Evolutionary conservation across 2,113 vertebrate species (phyloP).

Genomic region (Ctenomys sociabilis): DNA sequence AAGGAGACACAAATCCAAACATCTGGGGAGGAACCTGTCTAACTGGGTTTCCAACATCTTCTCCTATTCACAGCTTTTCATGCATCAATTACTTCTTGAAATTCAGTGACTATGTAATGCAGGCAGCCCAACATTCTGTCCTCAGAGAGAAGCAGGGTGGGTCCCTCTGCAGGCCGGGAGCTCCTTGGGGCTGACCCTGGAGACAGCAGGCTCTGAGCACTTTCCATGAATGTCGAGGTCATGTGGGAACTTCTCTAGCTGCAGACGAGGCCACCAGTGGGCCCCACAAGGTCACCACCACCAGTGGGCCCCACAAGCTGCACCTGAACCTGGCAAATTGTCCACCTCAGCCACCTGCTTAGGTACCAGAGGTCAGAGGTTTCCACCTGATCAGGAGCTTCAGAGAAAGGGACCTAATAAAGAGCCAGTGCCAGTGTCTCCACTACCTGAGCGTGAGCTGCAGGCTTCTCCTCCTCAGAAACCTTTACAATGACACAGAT

Average conservation of each 20-base stretch:
- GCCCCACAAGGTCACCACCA: too few relatives aligned
- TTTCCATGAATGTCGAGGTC: accelerated
- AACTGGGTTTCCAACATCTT: not conserved
- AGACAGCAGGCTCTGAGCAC: not conserved
- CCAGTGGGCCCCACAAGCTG: too few relatives aligned
- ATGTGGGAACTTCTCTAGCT: not conserved
- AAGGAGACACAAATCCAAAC: not conserved
- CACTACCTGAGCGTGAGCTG: not conserved
- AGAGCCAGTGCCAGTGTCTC: accelerated
- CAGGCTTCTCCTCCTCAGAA: not conserved
- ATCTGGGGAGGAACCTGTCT: not conserved
- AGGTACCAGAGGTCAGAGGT: not conserved
- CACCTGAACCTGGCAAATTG: too few relatives aligned
- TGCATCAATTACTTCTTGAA: not conserved
- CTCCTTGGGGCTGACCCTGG: accelerated
- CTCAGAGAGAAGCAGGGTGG: not conserved
- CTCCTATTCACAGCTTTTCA: not conserved
- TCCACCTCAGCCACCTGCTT: not conserved
- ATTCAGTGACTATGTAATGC: not conserved
- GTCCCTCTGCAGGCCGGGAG: not conserved
- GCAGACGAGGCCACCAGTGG: accelerated
- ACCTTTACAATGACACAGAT: accelerated
- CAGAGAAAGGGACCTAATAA: too few relatives aligned
- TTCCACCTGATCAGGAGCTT: not conserved
- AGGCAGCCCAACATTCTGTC: accelerated